Evolutionary conservation across 2,888 invertebrate genomes (phyloP).

Genomic region (Caenorhabditis virilis): DNA sequence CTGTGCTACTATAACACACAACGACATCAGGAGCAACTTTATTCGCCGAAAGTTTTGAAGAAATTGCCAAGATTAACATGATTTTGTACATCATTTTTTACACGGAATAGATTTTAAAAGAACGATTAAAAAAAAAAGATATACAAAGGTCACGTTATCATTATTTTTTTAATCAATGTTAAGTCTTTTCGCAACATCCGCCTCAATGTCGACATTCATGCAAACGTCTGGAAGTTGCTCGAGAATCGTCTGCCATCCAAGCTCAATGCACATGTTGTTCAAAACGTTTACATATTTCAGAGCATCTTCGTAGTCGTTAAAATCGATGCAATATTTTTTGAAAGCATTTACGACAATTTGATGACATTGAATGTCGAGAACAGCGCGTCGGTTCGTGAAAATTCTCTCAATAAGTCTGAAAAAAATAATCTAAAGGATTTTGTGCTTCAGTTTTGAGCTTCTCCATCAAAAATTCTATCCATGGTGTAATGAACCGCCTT

Average conservation of each 20-base stretch:
- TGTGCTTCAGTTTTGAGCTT: slow-evolving; percentile 27
- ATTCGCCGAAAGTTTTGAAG: too few relatives aligned
- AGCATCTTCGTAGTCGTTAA: slow-evolving; percentile 70
- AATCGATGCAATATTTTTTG: slow-evolving; percentile 67
- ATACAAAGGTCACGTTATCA: too few relatives aligned
- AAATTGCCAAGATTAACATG: too few relatives aligned
- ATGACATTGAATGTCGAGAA: slow-evolving; percentile 68
- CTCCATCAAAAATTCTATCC: slow-evolving; percentile 24
- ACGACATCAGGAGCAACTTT: too few relatives aligned
- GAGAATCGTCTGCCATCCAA: slow-evolving; percentile 40
- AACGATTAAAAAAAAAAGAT: too few relatives aligned
- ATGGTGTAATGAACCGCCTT: slow-evolving; percentile 27
- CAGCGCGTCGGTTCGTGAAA: slow-evolving; percentile 45
- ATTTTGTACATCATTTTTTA: too few relatives aligned
- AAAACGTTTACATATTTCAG: slow-evolving; percentile 69
- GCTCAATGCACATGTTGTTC: slow-evolving; percentile 69
- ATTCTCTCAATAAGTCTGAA: slow-evolving; percentile 32
- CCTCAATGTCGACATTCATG: slow-evolving; percentile 30
- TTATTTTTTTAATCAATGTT: too few relatives aligned
- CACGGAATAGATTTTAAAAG: too few relatives aligned
- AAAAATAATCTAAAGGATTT: too few relatives aligned
- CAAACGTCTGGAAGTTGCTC: slow-evolving; percentile 45
- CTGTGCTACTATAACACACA: too few relatives aligned
- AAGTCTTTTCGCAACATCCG: slow-evolving; percentile 15
- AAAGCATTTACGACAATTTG: slow-evolving; percentile 66